phyloP scores from a whole-genome alignment of 2,797 vertebrate species.

The Agapornis canus region DNA sequence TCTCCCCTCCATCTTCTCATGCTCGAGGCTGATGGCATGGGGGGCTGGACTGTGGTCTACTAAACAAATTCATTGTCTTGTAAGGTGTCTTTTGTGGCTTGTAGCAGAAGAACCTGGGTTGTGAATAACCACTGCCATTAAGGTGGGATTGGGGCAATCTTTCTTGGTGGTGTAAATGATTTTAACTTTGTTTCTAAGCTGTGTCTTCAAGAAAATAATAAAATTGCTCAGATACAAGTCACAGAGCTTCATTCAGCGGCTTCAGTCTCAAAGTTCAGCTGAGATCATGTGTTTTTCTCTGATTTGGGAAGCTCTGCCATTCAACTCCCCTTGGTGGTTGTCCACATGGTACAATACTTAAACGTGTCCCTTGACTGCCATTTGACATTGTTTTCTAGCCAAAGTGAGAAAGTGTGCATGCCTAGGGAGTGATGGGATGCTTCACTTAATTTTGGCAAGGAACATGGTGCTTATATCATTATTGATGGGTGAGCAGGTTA shows the following conservation, averaged over 20 bases:
- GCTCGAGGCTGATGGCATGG: background rate
- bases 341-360: background rate
- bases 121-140: background rate
- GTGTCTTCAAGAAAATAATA: background rate
- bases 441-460: background rate
- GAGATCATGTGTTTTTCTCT: background rate
- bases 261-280: background rate
- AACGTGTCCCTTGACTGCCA: background rate
- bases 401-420: background rate
- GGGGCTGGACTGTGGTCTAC: background rate
- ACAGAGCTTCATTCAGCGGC: background rate
- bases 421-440: background rate
- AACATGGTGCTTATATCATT: background rate
- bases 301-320: background rate
- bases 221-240: background rate
- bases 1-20: background rate
- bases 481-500: background rate
- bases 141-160: background rate
- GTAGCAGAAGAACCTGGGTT: background rate
- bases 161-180: background rate
- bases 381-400: background rate
- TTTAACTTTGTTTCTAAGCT: background rate
- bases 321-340: accelerated
- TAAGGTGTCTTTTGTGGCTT: background rate
- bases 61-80: background rate